Evolutionary conservation across 2,113 vertebrate genomes (phyloP), one percentile per base, ranked within the genome.

Genomic region (Romanogobio albipinnatus): DNA sequence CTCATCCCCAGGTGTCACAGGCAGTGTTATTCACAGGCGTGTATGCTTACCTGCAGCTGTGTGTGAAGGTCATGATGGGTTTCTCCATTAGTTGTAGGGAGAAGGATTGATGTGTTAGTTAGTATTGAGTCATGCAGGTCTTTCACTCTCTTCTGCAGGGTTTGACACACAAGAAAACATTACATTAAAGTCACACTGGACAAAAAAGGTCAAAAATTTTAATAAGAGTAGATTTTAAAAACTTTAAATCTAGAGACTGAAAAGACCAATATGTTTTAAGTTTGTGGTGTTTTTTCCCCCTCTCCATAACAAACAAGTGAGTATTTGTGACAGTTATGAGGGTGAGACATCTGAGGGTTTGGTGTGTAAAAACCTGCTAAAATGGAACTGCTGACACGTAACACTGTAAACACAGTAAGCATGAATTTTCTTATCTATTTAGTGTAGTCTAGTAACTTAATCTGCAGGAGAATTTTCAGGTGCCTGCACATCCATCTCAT

Each of bases 1-100:
- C n/a, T 29, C 7, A 10, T 51, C 26, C 2, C 22, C 29, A 8
- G 26, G 33, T 73, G 36, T 49, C n/a, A 9, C 36, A 68, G 56
- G 39, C 24, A 56, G 29, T 19, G 36, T 45, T 79, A 53, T 45
- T 78, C 51, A 83, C 6, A 39, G 49, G 36, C 49, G 14, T 4
- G 53, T 9, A 49, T 77, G 73, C 8, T 94, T 96, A 97, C 97
- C 96, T 97, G 95, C 47, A 96, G 92, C 66, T 95, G 94, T 47
- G 94, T 87, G 24, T 88, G 88, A 86, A 90, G 26, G 83, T 88
- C 90, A 59, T 83, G 89, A 9, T 85, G 88, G 36, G 6, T 33
- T 17, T 89, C 86, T 58, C 91, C 93, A 62, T 92, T 93, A 89
- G 94, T 87, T 62, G 84, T 88, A 39, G 94, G 93, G 0, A 93